Evolutionary conservation across 2,888 invertebrate species (phyloP).

Genomic region (Aporophyla nigra): DNA sequence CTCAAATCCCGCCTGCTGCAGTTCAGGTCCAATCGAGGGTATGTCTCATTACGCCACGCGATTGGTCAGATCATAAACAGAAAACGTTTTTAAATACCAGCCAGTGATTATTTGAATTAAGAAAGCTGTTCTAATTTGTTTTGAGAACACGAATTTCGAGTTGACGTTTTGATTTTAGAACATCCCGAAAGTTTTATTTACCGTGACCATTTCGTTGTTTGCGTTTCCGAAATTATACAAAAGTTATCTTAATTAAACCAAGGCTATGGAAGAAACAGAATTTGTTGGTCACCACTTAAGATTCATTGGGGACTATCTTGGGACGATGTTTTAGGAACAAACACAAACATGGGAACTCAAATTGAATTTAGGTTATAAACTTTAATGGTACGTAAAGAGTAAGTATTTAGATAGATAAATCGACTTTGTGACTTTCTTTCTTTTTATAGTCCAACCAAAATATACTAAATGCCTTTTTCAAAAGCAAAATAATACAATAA

Average conservation of each 20-base stretch:
- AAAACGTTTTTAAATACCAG: neutral
- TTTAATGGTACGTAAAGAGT: neutral
- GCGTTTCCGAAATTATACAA: constrained; percentile 11
- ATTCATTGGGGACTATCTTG: constrained; percentile 3
- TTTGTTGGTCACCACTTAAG: constrained; percentile 24
- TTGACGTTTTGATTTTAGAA: constrained; percentile 12
- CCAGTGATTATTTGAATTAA: constrained; percentile 1
- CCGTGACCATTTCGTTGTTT: constrained; percentile 1
- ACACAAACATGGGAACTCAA: constrained; percentile 5
- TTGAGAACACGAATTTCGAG: constrained; percentile 5
- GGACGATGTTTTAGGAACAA: constrained; percentile 10
- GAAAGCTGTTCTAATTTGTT: constrained; percentile 7
- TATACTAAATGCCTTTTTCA: neutral
- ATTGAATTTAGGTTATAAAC: constrained; percentile 1
- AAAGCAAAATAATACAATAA: neutral
- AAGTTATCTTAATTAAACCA: constrained; percentile 31
- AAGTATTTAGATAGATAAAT: neutral
- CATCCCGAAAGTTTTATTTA: neutral
- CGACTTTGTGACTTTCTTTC: neutral
- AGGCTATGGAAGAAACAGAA: constrained; percentile 1
- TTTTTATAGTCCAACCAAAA: neutral
- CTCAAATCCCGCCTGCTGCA: constrained; percentile 97
- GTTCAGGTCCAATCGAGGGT: constrained; percentile 97
- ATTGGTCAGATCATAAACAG: constrained; percentile 83
- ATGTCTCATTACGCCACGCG: constrained; percentile 88